Base-by-base conservation (phyloP, 2,888 invertebrate genomes). In the Pheosia gnoma region DNA sequence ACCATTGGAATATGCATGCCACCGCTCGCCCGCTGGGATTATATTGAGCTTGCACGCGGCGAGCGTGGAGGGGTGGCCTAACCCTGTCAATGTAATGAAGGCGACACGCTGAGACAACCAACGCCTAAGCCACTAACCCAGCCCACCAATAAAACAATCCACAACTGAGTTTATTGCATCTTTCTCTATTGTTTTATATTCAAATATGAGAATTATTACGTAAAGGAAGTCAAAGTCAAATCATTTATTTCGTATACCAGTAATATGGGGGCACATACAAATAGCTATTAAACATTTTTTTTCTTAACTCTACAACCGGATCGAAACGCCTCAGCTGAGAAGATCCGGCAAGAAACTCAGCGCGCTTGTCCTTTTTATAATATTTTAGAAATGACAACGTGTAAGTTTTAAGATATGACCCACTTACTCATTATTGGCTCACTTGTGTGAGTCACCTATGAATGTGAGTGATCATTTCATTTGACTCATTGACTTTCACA, bases 1-100 rank as follows among this genome's bases (percentile, higher is more conserved):
- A 25, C 25, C 25, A 25, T 25, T 25, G 25, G 25, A 25, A 25
- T 25, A 25, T 25, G 0, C 25, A 25, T 25, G 25, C 43, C 43
- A 43, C 10, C 4, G 8, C 43, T 43, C 9, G 43, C 47, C 51
- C 51, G 51, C 51, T 51, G 53, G 9, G 5, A 53, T 53, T 38
- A 37, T 53, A 53, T 53, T 53, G 53, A 13, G n/a, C 25, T 0
- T 36, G 36, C 13, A 8, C 38, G 3, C 41, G 6, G 41, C 25
- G 41, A 0, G 9, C 25, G 57, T 37, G 43, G 25, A n/a, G 36
- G 39, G 57, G 43, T 53, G 11, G 60, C 56, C 53, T 1, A 57
- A 57, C 61, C 25, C 52, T 9, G 54, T 25, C 61, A 37, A 5
- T 54, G 61, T 74, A 72, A 75, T 74, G 74, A 76, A 70, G 57